A percentile compares a stretch with the other conserved stretches of the same genome.
These are phyloP conservation scores for Tachyglossus aculeatus DNA, from an alignment of 2,797 vertebrate species.

Conservation along the genomic window DNA sequence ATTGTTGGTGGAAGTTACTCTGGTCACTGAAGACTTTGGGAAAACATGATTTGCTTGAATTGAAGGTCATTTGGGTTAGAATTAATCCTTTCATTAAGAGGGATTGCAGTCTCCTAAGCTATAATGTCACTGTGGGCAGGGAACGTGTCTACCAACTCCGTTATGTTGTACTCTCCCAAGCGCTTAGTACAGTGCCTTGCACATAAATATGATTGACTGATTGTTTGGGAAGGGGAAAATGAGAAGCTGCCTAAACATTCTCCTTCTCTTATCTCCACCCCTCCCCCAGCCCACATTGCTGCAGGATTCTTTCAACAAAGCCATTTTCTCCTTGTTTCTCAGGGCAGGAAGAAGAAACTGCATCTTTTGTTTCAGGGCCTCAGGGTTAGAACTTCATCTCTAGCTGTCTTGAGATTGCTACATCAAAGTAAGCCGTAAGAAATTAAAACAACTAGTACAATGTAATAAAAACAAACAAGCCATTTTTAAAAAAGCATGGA, in stretches of 20 bases:
- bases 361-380: conserved; percentile 53
- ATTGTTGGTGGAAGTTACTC: not conserved
- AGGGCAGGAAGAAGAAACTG: conserved; percentile 22
- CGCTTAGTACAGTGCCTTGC: no score
- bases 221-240: conserved; percentile 42
- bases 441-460: conserved; percentile 61
- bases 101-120: no score
- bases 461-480: conserved; percentile 59
- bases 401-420: conserved; percentile 46
- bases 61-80: conserved; percentile 14
- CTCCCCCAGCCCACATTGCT: no score
- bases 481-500: not conserved
- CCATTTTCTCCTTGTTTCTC: conserved; percentile 51
- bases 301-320: conserved; percentile 43
- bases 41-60: conserved; percentile 23
- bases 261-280: no score
- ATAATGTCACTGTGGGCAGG: no score
- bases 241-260: conserved; percentile 30
- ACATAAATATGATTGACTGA: no score
- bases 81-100: conserved; percentile 29
- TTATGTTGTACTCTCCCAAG: no score
- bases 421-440: conserved; percentile 51
- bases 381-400: conserved; percentile 59
- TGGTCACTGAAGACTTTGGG: not conserved
- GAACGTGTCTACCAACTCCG: no score